phyloP scores from a whole-genome alignment of 2,888 invertebrate species.

The Agrotis clavis region DNA sequence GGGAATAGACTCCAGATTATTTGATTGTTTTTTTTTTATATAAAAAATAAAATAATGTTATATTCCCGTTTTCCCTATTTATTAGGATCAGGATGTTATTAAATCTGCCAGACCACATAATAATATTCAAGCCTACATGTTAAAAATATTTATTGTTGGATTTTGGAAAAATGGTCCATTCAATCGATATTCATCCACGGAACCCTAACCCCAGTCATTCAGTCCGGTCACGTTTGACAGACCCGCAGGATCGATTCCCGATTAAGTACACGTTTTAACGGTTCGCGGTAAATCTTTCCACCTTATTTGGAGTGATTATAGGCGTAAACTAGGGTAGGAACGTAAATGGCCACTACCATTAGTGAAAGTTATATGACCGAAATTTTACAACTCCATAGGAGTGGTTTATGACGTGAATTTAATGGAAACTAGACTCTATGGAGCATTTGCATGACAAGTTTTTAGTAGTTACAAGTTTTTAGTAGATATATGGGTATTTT shows the following conservation, averaged over 20 bases:
- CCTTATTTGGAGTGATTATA: conserved; percentile 71
- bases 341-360: conserved; percentile 51
- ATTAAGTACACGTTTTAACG: conserved; percentile 74
- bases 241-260: conserved; percentile 71
- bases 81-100: too few relatives aligned
- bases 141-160: neutral
- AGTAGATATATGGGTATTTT: too few relatives aligned
- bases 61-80: too few relatives aligned
- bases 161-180: neutral
- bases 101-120: too few relatives aligned
- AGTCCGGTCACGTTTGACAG: conserved; percentile 75
- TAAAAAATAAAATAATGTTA: too few relatives aligned
- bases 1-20: too few relatives aligned
- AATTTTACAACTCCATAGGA: conserved; percentile 20
- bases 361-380: conserved; percentile 43
- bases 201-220: conserved; percentile 58
- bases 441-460: neutral
- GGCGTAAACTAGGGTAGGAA: conserved; percentile 49
- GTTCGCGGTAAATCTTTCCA: conserved; percentile 69
- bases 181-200: neutral
- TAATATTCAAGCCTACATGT: too few relatives aligned
- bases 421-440: neutral
- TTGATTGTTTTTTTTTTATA: too few relatives aligned
- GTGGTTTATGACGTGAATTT: conserved; percentile 3
- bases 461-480: too few relatives aligned